A percentile compares a stretch with the other conserved stretches of the same genome.
Conservation (phyloP, 1,140 invertebrate genomes). For the Hylaeus anthracinus region DNA sequence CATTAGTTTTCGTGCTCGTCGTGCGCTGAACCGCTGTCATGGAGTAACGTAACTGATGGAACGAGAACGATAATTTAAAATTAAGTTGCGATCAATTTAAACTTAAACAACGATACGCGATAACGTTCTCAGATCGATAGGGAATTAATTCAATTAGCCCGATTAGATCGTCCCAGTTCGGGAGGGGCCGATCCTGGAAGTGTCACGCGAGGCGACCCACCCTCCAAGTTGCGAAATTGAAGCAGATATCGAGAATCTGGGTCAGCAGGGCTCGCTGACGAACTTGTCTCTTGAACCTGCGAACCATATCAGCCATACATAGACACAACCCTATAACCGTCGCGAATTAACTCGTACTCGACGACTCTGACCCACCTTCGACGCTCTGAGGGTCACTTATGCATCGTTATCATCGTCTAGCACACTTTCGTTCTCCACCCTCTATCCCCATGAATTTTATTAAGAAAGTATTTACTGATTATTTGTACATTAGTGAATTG, state of each 20-base stretch:
- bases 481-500: no score
- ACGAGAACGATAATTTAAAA: background rate
- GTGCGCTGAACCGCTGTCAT: no score
- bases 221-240: slow-evolving; percentile 3
- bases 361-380: slow-evolving; percentile 23
- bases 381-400: background rate
- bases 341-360: background rate
- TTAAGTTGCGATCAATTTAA: no score
- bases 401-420: slow-evolving; percentile 11
- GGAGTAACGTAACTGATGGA: no score
- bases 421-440: no score
- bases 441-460: background rate
- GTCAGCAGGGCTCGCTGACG: slow-evolving; percentile 43
- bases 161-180: slow-evolving; percentile 52
- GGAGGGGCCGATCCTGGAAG: slow-evolving; percentile 11
- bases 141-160: slow-evolving; percentile 36
- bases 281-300: slow-evolving; percentile 65
- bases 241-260: slow-evolving; percentile 41
- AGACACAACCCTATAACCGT: slow-evolving; percentile 5
- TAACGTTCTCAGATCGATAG: background rate
- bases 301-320: slow-evolving; percentile 3
- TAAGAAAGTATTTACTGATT: no score
- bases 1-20: no score
- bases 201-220: background rate
- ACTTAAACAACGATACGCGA: background rate